Base-by-base conservation (phyloP, 2,888 invertebrate species). In the Barypeithes pellucidus region DNA sequence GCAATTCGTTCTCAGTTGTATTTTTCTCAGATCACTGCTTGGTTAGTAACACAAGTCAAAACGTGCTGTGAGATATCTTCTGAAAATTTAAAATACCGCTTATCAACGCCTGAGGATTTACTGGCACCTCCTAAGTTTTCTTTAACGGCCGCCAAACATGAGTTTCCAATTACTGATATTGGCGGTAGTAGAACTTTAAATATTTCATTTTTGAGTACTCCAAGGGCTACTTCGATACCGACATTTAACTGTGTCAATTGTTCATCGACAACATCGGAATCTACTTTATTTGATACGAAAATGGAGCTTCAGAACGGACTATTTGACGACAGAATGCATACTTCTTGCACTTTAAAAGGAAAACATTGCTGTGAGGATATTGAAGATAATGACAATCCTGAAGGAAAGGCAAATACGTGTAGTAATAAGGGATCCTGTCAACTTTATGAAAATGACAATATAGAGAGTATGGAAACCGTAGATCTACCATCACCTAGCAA, bases 11-110 rank as follows among this genome's bases (percentile, higher is more conserved):
- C 98, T 5, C 96, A 97, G 86, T 90, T 98, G 73, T 96, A 97
- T 88, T 98, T 98, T 88, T 98, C 98, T 4, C 98, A 98, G 89
- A 91, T 98, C 78, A 95, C 96, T 62, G 96, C 98, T 67, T 98
- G 98, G 98, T 90, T 93, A 81, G 90, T 91, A 14, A 81, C 82
- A 20, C 83, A 84, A 39, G 81, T 84, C 57, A 77, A 78, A 67
- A 29, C 76, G 67, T 57, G 72, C 9, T 45, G 60, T 47, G 59
- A 52, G 36, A 81, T 84, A 43, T 85, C 86, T 16, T 68, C 80
- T 71, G 72, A 79, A 70, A 79, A 82, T 81, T 69, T 83, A 75
- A 70, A 78, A 76, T 75, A 89, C 89, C 85, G 88, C 93, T 77
- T 89, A 90, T 77, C 94, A 92, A 88, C 90, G 91, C 87, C 87